A percentile compares a stretch with the other conserved stretches of the same genome.
These are phyloP conservation scores for Drosophila guanche DNA, from an alignment of 1,140 invertebrate genomes.

Conservation along the genomic window DNA sequence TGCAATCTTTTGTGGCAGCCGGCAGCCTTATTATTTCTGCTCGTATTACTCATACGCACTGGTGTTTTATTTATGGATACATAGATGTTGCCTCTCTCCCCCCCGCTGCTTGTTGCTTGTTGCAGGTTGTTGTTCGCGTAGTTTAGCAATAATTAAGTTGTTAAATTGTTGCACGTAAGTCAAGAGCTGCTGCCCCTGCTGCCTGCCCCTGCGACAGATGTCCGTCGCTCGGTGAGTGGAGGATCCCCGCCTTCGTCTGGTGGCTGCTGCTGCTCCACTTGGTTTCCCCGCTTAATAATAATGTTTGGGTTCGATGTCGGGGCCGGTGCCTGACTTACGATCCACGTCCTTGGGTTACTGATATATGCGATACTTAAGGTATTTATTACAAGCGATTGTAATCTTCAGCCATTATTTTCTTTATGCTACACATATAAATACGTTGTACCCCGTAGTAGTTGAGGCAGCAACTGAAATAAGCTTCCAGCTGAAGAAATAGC, in stretches of 20 bases:
- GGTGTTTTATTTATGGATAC: conserved; percentile 75
- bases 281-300: conserved; percentile 75
- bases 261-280: conserved; percentile 30
- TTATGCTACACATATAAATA: conserved; percentile 36
- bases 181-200: conserved; percentile 30
- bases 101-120: conserved; percentile 44
- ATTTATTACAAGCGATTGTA: conserved; percentile 83
- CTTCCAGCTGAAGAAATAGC: conserved; percentile 15
- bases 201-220: conserved; percentile 21
- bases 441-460: conserved; percentile 18
- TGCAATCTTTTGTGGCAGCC: conserved; percentile 73
- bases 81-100: conserved; percentile 2
- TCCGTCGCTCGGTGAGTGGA: conserved; percentile 24
- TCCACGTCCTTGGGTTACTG: conserved; percentile 82
- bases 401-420: conserved; percentile 76
- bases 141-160: conserved; percentile 83
- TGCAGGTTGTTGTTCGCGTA: conserved; percentile 66
- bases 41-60: conserved; percentile 78
- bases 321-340: conserved; percentile 65
- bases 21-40: conserved; percentile 48
- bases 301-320: conserved; percentile 48
- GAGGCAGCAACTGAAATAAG: too few relatives aligned
- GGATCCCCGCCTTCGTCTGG: conserved; percentile 15
- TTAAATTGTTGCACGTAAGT: conserved; percentile 83
- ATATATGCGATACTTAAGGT: conserved; percentile 83